A percentile compares a stretch with the other conserved stretches of the same genome.
phyloP scores from a whole-genome alignment of 2,113 vertebrate species.

The Cercopithecus mona region DNA sequence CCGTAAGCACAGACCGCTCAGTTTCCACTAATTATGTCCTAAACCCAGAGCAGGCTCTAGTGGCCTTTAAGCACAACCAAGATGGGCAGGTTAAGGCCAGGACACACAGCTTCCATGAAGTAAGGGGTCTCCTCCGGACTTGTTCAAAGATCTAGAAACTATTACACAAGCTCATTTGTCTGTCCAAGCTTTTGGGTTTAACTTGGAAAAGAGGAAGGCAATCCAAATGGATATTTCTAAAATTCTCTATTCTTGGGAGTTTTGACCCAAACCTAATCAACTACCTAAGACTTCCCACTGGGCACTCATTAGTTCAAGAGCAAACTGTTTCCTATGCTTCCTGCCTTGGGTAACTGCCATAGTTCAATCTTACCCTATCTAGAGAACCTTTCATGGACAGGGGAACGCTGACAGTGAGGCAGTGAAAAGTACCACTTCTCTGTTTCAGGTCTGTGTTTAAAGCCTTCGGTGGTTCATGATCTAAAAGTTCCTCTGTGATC shows the following conservation, averaged over 20 bases:
- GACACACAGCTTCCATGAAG: background rate
- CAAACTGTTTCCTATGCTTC: background rate
- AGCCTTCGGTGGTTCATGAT: background rate
- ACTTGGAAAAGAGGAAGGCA: background rate
- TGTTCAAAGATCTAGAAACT: background rate
- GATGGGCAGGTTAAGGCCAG: background rate
- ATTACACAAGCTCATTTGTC: background rate
- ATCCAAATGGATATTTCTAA: background rate
- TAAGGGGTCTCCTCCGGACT: background rate
- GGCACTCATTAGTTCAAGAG: background rate
- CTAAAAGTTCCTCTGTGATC: background rate
- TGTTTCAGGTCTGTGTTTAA: background rate
- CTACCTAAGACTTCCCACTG: background rate
- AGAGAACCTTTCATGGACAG: background rate
- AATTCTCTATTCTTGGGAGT: background rate
- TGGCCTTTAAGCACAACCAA: background rate
- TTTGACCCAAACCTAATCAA: constrained; percentile 8
- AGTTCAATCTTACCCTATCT: background rate
- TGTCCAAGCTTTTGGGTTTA: background rate
- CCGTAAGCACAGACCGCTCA: background rate
- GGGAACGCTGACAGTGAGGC: background rate
- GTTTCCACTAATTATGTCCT: background rate
- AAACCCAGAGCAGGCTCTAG: background rate
- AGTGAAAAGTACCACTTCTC: background rate
- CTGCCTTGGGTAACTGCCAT: background rate